Percentiles rank a stretch among this genome's conserved stretches.
Conservation (phyloP, 2,888 invertebrate genomes). For the Melanargia galathea region DNA sequence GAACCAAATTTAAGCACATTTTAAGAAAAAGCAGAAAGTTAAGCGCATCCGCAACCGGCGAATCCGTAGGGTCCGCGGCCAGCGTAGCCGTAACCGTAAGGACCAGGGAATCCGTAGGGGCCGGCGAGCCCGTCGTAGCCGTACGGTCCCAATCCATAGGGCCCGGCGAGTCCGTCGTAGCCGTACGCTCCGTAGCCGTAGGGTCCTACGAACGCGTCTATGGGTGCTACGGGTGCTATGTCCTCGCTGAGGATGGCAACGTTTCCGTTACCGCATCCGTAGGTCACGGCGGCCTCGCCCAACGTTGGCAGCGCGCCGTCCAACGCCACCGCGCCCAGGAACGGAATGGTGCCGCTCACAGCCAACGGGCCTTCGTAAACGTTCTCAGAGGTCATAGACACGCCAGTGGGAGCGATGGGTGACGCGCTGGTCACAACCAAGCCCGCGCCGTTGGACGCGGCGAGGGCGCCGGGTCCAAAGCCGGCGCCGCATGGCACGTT, state of each 20-base stretch:
- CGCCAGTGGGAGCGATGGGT: slow-evolving; percentile 50
- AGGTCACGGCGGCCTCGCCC: slow-evolving; percentile 46
- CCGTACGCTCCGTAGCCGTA: slow-evolving; percentile 15
- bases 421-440: slow-evolving; percentile 48
- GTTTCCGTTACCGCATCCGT: slow-evolving; percentile 47
- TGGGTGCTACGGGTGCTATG: slow-evolving; percentile 1
- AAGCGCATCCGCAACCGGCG: neutral
- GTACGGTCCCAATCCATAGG: slow-evolving; percentile 26
- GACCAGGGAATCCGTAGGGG: neutral
- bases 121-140: slow-evolving; percentile 27
- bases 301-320: slow-evolving; percentile 48
- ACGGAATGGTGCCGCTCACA: slow-evolving; percentile 51
- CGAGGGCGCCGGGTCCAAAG: slow-evolving; percentile 19
- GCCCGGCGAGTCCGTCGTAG: slow-evolving; percentile 19
- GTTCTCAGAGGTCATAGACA: slow-evolving; percentile 52
- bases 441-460: slow-evolving; percentile 35
- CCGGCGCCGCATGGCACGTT: slow-evolving; percentile 7
- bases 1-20: too few relatives aligned
- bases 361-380: slow-evolving; percentile 47
- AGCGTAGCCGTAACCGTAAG: neutral
- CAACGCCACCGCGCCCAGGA: slow-evolving; percentile 51
- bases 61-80: neutral
- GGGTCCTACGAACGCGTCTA: slow-evolving; percentile 10
- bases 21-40: too few relatives aligned
- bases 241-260: slow-evolving; percentile 44